Evolutionary conservation across 2,113 vertebrate genomes (phyloP).

Genomic region (Platysteira castanea): DNA sequence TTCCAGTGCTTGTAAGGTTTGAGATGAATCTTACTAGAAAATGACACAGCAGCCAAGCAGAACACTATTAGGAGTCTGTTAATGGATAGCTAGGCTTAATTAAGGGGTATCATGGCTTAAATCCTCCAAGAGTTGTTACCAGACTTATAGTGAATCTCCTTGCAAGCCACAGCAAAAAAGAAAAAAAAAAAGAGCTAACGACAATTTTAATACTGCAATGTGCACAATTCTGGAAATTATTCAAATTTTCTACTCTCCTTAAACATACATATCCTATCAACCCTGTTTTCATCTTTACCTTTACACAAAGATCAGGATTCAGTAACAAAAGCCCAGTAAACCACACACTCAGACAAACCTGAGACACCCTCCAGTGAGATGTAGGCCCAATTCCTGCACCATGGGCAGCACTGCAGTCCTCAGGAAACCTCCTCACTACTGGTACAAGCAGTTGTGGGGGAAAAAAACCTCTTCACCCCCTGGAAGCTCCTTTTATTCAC

Average conservation of each 20-base stretch:
- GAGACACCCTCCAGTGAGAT: accelerated
- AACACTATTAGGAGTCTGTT: neutral
- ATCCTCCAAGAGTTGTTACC: neutral
- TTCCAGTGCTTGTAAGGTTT: neutral
- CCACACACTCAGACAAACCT: accelerated
- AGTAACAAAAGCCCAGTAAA: neutral
- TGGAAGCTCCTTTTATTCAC: neutral
- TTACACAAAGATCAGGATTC: neutral
- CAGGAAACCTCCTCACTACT: accelerated
- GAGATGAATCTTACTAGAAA: neutral
- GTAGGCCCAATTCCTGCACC: accelerated
- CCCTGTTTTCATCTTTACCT: neutral
- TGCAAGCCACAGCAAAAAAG: neutral
- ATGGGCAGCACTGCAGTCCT: accelerated
- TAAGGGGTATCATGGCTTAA: neutral
- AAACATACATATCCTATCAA: neutral
- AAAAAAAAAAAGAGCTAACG: neutral
- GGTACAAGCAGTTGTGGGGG: accelerated
- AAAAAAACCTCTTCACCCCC: accelerated
- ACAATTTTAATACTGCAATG: neutral
- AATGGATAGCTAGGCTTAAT: neutral
- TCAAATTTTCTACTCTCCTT: neutral
- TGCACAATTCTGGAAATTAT: neutral
- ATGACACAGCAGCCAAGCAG: neutral
- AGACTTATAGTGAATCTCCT: neutral